These are phyloP conservation scores for Acrocephalus arundinaceus DNA, from an alignment of 2,113 vertebrate species.

Conservation along the genomic window DNA sequence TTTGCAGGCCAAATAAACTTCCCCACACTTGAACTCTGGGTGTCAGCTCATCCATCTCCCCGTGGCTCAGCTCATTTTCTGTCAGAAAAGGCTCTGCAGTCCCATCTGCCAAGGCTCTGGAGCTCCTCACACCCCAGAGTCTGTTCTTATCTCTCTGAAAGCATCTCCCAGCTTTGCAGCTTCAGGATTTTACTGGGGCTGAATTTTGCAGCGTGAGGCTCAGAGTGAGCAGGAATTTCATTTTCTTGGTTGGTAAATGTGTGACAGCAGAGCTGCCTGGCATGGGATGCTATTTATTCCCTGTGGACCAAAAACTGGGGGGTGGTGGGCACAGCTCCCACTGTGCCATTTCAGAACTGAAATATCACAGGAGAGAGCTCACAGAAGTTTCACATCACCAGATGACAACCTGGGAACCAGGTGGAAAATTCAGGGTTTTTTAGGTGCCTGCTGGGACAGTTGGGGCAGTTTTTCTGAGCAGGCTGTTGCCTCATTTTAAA, in stretches of 20 bases:
- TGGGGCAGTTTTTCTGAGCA: neutral
- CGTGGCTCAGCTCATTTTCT: neutral
- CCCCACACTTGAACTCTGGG: neutral
- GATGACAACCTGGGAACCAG: neutral
- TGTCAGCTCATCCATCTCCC: neutral
- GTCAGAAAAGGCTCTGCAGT: neutral
- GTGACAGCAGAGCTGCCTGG: neutral
- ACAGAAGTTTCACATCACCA: neutral
- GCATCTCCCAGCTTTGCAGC: neutral
- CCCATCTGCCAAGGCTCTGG: neutral
- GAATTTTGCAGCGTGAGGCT: neutral
- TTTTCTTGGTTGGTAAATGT: neutral
- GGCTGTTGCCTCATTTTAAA: neutral
- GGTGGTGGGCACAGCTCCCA: neutral
- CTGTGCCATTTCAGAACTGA: neutral
- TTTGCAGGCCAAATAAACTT: neutral
- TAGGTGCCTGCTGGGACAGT: neutral
- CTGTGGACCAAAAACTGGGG: neutral
- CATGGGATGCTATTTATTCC: neutral
- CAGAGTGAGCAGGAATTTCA: neutral
- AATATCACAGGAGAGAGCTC: neutral
- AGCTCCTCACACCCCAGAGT: neutral
- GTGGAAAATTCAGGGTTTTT: neutral
- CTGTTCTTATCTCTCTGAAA: neutral
- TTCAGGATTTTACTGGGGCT: neutral